Evolutionary conservation across 2,888 invertebrate species (phyloP).

Genomic region (Zeuzera pyrina): DNA sequence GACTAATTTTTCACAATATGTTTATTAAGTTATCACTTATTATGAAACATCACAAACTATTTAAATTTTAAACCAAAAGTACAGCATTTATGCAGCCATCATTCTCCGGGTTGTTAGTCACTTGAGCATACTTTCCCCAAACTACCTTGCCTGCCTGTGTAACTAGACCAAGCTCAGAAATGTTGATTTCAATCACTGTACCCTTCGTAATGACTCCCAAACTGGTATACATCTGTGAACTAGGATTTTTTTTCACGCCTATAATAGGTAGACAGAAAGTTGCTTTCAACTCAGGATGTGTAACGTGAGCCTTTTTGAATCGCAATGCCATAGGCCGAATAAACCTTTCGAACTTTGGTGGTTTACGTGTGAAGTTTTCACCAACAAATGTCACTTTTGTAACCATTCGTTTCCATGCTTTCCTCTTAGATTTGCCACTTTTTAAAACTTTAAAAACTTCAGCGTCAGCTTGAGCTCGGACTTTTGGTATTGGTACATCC

Average conservation of each 20-base stretch:
- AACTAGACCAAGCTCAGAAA: conserved; percentile 97
- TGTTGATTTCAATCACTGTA: conserved; percentile 97
- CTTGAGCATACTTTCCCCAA: conserved; percentile 99
- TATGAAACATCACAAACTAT: too few relatives aligned
- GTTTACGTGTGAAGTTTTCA: conserved; percentile 98
- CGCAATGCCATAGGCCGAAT: conserved; percentile 97
- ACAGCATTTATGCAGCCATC: conserved; percentile 99
- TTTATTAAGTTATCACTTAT: too few relatives aligned
- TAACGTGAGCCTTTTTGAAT: conserved; percentile 98
- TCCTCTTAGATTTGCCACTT: conserved; percentile 92
- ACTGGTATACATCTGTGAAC: conserved; percentile 96
- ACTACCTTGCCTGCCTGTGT: conserved; percentile 99
- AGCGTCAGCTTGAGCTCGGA: conserved; percentile 95
- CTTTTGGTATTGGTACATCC: conserved; percentile 99
- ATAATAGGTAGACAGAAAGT: conserved; percentile 98
- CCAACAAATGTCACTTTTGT: conserved; percentile 99
- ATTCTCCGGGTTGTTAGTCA: conserved; percentile 99
- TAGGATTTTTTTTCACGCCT: conserved; percentile 99
- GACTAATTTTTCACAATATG: too few relatives aligned
- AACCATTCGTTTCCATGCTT: conserved; percentile 99
- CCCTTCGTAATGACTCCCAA: conserved; percentile 99
- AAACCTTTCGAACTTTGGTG: conserved; percentile 98
- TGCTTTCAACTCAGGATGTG: conserved; percentile 98
- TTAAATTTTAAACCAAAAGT: conserved; percentile 91
- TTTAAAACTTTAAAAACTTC: conserved; percentile 96